phyloP scores from a whole-genome alignment of 23 tunicate species.

The Ciona savignyi region DNA sequence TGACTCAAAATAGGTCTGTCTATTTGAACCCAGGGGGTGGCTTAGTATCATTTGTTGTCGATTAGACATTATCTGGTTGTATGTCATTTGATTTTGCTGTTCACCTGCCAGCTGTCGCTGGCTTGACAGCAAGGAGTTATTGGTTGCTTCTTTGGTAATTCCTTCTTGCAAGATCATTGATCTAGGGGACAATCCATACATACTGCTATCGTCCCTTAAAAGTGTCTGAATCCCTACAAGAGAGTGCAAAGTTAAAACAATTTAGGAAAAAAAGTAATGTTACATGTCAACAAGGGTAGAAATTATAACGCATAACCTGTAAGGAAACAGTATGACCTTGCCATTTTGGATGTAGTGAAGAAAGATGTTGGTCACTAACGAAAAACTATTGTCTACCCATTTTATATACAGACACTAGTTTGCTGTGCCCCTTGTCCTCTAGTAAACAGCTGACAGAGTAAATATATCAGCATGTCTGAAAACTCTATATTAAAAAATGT shows the following conservation, averaged over 20 bases:
- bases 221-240: conserved; percentile 46
- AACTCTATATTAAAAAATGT: neutral
- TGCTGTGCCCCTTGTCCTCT: neutral
- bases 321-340: no score
- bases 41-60: neutral
- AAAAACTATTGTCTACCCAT: neutral
- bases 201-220: conserved; percentile 49
- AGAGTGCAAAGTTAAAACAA: neutral
- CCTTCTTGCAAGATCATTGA: neutral
- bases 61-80: neutral
- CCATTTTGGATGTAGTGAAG: no score
- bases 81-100: neutral
- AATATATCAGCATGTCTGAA: no score
- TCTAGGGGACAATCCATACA: conserved; percentile 43
- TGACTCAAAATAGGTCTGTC: no score
- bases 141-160: conserved; percentile 34
- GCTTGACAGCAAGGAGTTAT: conserved; percentile 9
- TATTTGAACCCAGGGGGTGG: neutral
- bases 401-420: neutral
- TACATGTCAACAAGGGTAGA: no score
- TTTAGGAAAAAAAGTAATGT: no score
- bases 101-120: neutral
- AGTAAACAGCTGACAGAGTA: neutral
- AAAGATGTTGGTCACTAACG: no score
- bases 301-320: no score